Conservation (phyloP, 2,113 vertebrate species). For the Vicugna pacos region DNA sequence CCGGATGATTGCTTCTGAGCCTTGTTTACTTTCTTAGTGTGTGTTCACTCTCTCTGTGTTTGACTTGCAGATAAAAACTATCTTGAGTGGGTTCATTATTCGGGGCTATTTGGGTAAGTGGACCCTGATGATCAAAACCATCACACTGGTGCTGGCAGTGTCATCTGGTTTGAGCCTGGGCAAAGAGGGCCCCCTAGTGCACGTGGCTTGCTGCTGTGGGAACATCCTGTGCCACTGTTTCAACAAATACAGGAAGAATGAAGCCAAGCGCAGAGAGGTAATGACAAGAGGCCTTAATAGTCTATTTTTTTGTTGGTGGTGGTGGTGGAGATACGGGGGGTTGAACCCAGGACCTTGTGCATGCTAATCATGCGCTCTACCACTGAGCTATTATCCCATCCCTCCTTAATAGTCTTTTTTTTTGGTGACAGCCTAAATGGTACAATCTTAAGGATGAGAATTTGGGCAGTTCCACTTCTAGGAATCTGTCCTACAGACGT, state of each 20-base stretch:
- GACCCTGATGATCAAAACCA: constrained; percentile 97
- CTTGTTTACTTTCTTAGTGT: constrained; percentile 50
- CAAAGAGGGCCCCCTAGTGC: constrained; percentile 97
- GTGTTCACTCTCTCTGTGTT: constrained; percentile 81
- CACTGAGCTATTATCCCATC: too few species aligned
- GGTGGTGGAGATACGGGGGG: too few species aligned
- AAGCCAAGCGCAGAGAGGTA: constrained; percentile 97
- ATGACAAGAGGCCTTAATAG: not conserved
- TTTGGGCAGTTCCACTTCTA: not conserved
- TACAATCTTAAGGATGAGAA: not conserved
- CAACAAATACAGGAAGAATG: constrained; percentile 98
- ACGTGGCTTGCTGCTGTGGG: constrained; percentile 98
- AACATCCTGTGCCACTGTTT: constrained; percentile 98
- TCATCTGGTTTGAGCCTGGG: constrained; percentile 98
- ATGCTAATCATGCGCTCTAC: too few species aligned
- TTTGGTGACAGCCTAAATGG: not conserved
- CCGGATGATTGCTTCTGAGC: constrained; percentile 6
- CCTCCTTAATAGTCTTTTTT: not conserved
- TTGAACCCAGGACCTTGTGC: too few species aligned
- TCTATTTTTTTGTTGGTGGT: not conserved
- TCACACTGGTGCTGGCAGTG: constrained; percentile 96
- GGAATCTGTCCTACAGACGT: constrained; percentile 1
- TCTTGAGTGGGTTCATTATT: constrained; percentile 98
- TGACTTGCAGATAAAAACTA: constrained; percentile 96
- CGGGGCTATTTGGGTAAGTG: constrained; percentile 98